Conservation (phyloP, 2,113 vertebrate species). For the Triplophysa siluroides region DNA sequence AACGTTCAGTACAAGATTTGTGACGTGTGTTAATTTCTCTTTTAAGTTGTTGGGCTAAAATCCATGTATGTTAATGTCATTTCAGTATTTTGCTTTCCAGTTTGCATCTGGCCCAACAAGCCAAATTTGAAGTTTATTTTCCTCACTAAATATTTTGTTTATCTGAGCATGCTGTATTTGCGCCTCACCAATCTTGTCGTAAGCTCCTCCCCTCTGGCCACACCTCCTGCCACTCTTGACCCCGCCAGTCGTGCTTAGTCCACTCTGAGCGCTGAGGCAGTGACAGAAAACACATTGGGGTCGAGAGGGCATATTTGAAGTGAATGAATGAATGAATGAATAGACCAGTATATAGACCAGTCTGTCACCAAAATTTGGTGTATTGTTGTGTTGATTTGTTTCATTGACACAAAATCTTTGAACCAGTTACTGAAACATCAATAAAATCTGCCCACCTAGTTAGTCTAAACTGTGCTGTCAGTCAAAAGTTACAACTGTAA, state of each 20-base stretch:
- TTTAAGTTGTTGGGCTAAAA: constrained; percentile 46
- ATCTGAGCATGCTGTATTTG: constrained; percentile 92
- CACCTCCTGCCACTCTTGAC: constrained; percentile 62
- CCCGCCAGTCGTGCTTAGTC: constrained; percentile 1
- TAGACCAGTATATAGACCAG: neutral
- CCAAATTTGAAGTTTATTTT: constrained; percentile 42
- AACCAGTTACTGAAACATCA: constrained; percentile 10
- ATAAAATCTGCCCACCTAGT: neutral
- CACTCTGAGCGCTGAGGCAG: neutral
- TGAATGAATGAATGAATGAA: neutral
- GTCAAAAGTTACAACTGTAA: neutral
- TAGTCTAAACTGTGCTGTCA: neutral
- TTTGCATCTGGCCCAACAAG: constrained; percentile 44
- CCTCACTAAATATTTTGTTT: constrained; percentile 66
- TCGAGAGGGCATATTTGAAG: constrained; percentile 15
- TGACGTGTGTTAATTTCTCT: constrained; percentile 45
- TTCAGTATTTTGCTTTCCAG: constrained; percentile 26
- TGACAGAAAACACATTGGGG: constrained; percentile 1
- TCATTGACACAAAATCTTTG: neutral
- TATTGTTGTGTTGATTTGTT: neutral
- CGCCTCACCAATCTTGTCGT: constrained; percentile 97
- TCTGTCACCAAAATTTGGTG: constrained; percentile 3
- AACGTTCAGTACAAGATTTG: constrained; percentile 26
- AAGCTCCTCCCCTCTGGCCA: constrained; percentile 73
- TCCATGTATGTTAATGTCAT: constrained; percentile 46